Conservation (phyloP, 2,113 vertebrate species). For the Sisor rabdophorus region DNA sequence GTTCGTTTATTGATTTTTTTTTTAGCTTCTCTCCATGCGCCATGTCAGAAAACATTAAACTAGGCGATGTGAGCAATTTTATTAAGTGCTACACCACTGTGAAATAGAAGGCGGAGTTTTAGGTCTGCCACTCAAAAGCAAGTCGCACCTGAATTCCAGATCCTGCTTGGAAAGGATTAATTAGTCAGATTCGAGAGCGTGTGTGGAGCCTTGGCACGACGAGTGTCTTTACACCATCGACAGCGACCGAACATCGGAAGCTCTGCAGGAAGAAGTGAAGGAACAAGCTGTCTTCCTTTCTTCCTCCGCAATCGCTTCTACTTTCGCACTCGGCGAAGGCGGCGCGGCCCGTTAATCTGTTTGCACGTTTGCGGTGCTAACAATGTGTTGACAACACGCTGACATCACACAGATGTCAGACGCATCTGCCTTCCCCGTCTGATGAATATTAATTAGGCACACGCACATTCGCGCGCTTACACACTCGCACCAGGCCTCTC, state of each 20-base stretch:
- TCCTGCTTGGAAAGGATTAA: neutral
- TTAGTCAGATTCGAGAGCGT: neutral
- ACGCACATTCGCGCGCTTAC: slow-evolving; percentile 25
- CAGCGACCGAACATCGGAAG: slow-evolving; percentile 24
- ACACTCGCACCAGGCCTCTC: slow-evolving; percentile 36
- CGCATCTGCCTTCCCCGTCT: slow-evolving; percentile 64
- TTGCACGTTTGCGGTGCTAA: slow-evolving; percentile 64
- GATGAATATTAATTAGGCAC: slow-evolving; percentile 59
- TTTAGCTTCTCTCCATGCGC: no score
- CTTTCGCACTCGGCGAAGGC: slow-evolving; percentile 57
- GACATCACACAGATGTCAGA: slow-evolving; percentile 71
- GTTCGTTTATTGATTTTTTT: no score
- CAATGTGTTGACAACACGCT: slow-evolving; percentile 71
- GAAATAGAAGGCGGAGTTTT: neutral
- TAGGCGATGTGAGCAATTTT: no score
- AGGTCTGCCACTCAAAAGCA: neutral
- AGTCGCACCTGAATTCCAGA: neutral
- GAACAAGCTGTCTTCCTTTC: slow-evolving; percentile 42
- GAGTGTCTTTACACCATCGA: slow-evolving; percentile 17
- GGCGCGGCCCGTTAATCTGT: slow-evolving; percentile 58
- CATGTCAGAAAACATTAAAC: no score
- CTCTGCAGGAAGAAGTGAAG: slow-evolving; percentile 27
- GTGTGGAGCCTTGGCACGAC: neutral
- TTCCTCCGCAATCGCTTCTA: slow-evolving; percentile 42
- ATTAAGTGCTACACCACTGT: neutral